phyloP scores from a whole-genome alignment of 2,113 vertebrate genomes.

The Stictonetta naevosa region DNA sequence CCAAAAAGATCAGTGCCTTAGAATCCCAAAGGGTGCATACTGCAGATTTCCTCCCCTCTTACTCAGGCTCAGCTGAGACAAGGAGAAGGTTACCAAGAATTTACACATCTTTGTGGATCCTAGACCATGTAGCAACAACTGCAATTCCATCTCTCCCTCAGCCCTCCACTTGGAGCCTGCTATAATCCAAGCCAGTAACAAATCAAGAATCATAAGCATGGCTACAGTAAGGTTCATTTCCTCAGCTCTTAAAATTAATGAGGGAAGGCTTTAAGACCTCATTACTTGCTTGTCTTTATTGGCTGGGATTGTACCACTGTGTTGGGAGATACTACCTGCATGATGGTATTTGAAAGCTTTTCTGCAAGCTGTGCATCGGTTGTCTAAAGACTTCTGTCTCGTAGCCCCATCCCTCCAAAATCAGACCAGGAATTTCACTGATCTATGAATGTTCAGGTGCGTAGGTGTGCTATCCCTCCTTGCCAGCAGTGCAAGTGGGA shows the following conservation, averaged over 20 bases:
- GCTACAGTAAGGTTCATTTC: not conserved
- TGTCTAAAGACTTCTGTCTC: not conserved
- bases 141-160: not conserved
- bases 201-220: not conserved
- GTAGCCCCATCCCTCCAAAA: not conserved
- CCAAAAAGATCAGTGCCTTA: not conserved
- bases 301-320: fast-evolving
- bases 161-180: not conserved
- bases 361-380: not conserved
- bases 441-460: not conserved
- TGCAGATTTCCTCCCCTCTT: not conserved
- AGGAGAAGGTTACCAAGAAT: not conserved
- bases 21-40: not conserved
- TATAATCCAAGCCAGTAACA: not conserved
- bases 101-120: not conserved
- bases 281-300: not conserved
- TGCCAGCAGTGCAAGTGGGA: not conserved
- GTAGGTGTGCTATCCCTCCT: not conserved
- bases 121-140: not conserved
- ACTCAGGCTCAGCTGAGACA: not conserved
- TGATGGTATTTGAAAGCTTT: not conserved
- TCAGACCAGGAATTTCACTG: not conserved
- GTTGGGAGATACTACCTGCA: not conserved
- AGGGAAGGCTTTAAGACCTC: not conserved
- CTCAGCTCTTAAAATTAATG: not conserved